phyloP scores from a whole-genome alignment of 2,888 invertebrate species.

The Keiferia lycopersicella region DNA sequence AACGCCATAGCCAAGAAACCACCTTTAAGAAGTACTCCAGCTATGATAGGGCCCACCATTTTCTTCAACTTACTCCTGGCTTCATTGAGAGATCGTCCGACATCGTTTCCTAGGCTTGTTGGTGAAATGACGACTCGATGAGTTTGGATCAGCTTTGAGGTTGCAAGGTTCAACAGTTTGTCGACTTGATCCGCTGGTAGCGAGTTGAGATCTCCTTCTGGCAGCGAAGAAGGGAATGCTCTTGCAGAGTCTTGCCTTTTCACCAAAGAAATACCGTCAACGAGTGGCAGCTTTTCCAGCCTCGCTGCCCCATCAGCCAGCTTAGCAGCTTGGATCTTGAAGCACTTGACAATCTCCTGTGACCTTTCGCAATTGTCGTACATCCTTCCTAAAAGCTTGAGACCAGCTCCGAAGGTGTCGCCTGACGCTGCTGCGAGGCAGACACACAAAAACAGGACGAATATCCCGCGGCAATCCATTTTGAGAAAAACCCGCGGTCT shows the following conservation, averaged over 20 bases:
- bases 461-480: conserved; percentile 71
- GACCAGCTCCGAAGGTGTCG: conserved; percentile 67
- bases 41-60: conserved; percentile 84
- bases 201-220: conserved; percentile 82
- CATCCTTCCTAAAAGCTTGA: conserved; percentile 77
- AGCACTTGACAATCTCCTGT: conserved; percentile 85
- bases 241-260: conserved; percentile 69
- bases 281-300: conserved; percentile 81
- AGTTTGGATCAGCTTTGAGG: conserved; percentile 81
- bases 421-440: conserved; percentile 56
- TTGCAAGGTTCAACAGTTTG: conserved; percentile 78
- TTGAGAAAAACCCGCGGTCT: conserved; percentile 58
- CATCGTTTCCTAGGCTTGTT: conserved; percentile 60
- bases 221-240: conserved; percentile 74
- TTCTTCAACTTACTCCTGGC: conserved; percentile 84
- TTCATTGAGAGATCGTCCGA: conserved; percentile 75
- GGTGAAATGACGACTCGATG: conserved; percentile 82
- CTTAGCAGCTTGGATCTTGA: conserved; percentile 86
- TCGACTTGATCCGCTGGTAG: conserved; percentile 83
- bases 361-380: conserved; percentile 84
- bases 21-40: conserved; percentile 86
- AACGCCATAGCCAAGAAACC: conserved; percentile 88
- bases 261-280: conserved; percentile 83
- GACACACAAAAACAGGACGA: conserved; percentile 64
- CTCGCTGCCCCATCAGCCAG: conserved; percentile 84